A percentile compares a stretch with the other conserved stretches of the same genome.
Evolutionary conservation across 2,888 invertebrate species (phyloP).

Genomic region (Rugalucina vietnamica): DNA sequence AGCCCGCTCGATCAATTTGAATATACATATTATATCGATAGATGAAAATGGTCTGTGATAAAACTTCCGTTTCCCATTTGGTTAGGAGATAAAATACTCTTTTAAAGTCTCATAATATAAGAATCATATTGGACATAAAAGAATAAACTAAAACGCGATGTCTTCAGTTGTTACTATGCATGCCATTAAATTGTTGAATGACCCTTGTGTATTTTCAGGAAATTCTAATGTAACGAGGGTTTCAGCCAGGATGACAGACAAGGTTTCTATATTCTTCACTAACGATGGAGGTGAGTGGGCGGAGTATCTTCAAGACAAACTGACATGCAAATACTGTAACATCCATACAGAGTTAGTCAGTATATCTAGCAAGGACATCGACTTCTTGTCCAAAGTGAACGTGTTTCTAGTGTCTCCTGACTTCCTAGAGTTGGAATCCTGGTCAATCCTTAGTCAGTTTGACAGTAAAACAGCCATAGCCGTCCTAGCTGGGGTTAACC

Average conservation of each 20-base stretch:
- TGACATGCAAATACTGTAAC: not conserved
- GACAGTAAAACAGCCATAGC: constrained; percentile 30
- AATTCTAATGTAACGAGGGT: not conserved
- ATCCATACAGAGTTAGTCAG: not conserved
- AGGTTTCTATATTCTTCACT: not conserved
- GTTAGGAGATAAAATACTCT: no score
- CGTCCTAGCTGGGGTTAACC: constrained; percentile 47
- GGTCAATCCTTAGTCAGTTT: constrained; percentile 21
- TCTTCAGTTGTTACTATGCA: no score
- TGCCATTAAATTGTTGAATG: no score
- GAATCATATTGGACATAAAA: no score
- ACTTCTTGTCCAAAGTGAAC: constrained; percentile 29
- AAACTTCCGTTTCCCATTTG: no score
- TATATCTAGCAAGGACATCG: not conserved
- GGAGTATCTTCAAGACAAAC: not conserved
- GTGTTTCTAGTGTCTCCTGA: constrained; percentile 55
- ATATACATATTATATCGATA: no score
- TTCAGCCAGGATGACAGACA: not conserved
- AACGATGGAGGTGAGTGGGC: not conserved
- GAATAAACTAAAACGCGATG: no score
- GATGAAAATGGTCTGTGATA: no score
- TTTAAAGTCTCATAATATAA: no score
- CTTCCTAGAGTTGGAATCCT: constrained; percentile 41
- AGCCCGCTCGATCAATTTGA: no score
- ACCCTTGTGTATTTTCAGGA: not conserved